A percentile compares a stretch with the other conserved stretches of the same genome.
Conservation (phyloP, 1,140 invertebrate genomes). For the Leptinotarsa texana region DNA sequence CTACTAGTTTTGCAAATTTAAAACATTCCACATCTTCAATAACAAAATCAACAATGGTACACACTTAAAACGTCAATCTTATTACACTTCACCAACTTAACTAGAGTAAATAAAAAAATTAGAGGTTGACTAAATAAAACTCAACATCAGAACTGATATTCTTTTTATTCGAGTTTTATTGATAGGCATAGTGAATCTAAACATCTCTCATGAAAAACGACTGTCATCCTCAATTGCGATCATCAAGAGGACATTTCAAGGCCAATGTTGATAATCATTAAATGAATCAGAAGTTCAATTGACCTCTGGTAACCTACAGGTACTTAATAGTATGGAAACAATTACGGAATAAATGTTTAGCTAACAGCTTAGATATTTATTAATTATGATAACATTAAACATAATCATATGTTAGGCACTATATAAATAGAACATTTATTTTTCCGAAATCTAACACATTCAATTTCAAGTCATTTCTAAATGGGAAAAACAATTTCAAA, state of each 20-base stretch:
- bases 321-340: not conserved
- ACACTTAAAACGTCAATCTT: no score
- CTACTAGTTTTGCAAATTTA: no score
- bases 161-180: no score
- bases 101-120: no score
- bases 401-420: conserved; percentile 25
- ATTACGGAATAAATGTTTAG: not conserved
- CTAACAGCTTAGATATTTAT: conserved; percentile 18
- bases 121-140: no score
- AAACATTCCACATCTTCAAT: no score
- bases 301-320: not conserved
- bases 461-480: conserved; percentile 10
- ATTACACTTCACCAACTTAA: no score
- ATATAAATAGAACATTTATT: conserved; percentile 25
- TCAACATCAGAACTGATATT: no score
- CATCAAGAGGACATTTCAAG: conserved; percentile 1
- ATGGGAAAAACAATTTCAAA: conserved; percentile 19
- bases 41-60: no score
- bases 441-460: conserved; percentile 17
- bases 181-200: not conserved
- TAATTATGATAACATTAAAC: conserved; percentile 1
- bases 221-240: not conserved
- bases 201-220: not conserved
- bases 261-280: not conserved
- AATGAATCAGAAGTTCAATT: not conserved